Evolutionary conservation across 35 echinoderm and acorn worm species (phyloP).

Genomic region (Eucidaris tribuloides): DNA sequence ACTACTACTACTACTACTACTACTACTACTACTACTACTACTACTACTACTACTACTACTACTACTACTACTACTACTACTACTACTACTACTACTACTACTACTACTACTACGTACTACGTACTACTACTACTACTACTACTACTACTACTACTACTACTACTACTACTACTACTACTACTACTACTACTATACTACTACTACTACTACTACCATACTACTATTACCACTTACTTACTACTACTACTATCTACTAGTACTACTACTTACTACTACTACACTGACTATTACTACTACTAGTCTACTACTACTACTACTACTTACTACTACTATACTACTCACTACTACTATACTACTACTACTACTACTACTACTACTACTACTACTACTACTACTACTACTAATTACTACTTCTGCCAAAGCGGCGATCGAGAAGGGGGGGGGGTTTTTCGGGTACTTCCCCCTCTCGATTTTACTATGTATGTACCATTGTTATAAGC

Average conservation of each 20-base stretch:
- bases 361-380: too few species aligned
- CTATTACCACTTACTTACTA: neutral
- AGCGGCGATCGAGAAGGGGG: too few species aligned
- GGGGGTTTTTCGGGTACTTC: too few species aligned
- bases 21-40: neutral
- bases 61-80: neutral
- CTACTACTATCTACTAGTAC: neutral
- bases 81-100: neutral
- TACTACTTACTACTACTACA: too few species aligned
- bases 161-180: neutral
- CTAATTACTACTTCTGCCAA: too few species aligned
- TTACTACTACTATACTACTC: too few species aligned
- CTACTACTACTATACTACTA: neutral
- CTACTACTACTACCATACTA: neutral
- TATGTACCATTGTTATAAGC: too few species aligned
- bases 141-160: conserved; percentile 7
- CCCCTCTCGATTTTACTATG: too few species aligned
- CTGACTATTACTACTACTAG: too few species aligned
- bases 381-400: too few species aligned
- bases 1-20: neutral
- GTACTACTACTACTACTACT: neutral
- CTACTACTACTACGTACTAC: neutral
- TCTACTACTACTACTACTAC: too few species aligned
- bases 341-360: too few species aligned
- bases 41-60: neutral